Evolutionary conservation across 2,797 vertebrate species (phyloP), one percentile per base, ranked within the genome.

Genomic region (Mastacembelus armatus): DNA sequence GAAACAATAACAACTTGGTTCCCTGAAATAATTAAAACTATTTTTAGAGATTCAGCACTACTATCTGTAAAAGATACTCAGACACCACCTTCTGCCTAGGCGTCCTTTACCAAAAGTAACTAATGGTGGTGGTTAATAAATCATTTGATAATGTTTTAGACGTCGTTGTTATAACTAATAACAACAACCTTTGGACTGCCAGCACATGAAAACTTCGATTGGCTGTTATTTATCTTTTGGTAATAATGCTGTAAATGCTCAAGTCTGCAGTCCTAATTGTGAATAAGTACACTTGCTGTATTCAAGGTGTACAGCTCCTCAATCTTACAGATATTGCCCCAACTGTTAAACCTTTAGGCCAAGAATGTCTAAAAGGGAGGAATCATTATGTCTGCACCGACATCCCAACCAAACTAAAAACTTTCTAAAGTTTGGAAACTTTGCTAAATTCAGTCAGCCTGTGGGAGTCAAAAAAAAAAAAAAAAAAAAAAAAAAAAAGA

Each of bases 391-490:
- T 62, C 67, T 56, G 30, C 14, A 16, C 9, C 7, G 16, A 30
- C 62, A 43, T 36, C 35, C 16, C 5, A 39, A 21, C n/a, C 29
- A 24, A 71, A 63, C 45, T 36, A 18, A 71, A 58, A 85, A 78
- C 48, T 68, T 80, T 50, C 5, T 12, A 0, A 57, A 72, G 52
- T 71, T 77, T 30, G 32, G 65, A 71, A 87, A 85, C 63, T 72
- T 74, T 48, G 24, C 18, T 21, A 30, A 73, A 63, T 51, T 68
- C 67, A 52, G 52, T 82, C 10, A 14, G 27, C 22, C 49, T 54
- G 89, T 86, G 65, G 83, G 85, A 82, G 83, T 74, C 9, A 30
- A 14, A 43, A 42, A 47, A 44, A 10, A 52, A 59, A 32, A 22
- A 52, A 42, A 9, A 30, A 14, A 43, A 42, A 9, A 30, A 14